phyloP scores from a whole-genome alignment of 2,797 vertebrate species.

The Pogoniulus pusillus region DNA sequence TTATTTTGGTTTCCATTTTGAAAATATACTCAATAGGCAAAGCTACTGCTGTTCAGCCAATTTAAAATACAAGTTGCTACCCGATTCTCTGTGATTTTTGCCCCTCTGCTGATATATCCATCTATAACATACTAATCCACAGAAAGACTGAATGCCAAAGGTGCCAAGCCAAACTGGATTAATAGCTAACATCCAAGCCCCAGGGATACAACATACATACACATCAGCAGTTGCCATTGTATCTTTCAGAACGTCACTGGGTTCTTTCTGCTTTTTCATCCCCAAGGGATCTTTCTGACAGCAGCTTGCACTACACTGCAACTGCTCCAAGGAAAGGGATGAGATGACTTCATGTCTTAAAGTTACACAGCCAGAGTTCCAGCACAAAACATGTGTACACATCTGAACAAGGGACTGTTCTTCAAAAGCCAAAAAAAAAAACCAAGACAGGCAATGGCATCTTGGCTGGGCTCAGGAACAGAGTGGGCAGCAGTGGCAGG shows the following conservation, averaged over 20 bases:
- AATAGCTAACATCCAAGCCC: not conserved
- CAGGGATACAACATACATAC: not conserved
- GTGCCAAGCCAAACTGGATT: constrained; percentile 2
- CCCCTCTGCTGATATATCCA: not conserved
- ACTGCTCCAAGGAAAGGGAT: not conserved
- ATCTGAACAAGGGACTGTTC: not conserved
- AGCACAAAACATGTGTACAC: not conserved
- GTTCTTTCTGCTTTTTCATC: not conserved
- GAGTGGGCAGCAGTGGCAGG: too few relatives aligned
- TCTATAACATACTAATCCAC: not conserved
- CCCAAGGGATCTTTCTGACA: constrained; percentile 11
- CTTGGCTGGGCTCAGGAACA: too few relatives aligned
- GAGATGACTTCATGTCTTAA: not conserved
- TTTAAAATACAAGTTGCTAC: not conserved
- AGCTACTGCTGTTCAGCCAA: not conserved
- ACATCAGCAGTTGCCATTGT: not conserved
- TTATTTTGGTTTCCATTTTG: not conserved
- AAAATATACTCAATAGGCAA: not conserved
- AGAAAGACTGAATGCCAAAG: not conserved
- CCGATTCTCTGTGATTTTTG: not conserved
- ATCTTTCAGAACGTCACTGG: not conserved
- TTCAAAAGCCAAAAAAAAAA: not conserved
- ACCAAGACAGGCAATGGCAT: too few relatives aligned
- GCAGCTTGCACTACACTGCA: not conserved
- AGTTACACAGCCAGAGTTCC: not conserved